Base-by-base conservation (phyloP, 2,888 invertebrate species). In the Caradrina kadenii region DNA sequence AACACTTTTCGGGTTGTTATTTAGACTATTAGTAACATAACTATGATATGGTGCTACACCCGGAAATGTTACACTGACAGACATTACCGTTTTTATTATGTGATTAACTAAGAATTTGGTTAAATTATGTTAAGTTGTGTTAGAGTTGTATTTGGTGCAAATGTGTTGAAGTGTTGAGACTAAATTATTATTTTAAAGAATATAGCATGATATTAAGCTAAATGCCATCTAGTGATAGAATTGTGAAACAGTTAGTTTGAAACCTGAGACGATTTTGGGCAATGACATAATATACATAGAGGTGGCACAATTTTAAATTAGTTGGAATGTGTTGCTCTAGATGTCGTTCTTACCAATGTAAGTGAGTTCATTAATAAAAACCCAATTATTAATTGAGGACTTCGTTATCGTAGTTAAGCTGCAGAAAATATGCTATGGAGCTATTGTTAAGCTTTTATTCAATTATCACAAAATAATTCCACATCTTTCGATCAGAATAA, bases 11-110 rank as follows among this genome's bases (percentile, higher is more conserved):
- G 42, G 45, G 64, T 55, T 67, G 58, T 74, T 73, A 63, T 65
- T 75, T 63, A 35, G 53, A 56, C 59, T 48, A 71, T 78, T 79
- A 79, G 31, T 66, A 49, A 73, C 15, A 67, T n/a, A n/a, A n/a
- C n/a, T 60, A 71, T 77, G n/a, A 69, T 76, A 19, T 42, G 42
- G 50, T 62, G 55, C 54, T 19, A 76, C 50, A 71, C 52, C 61
- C 54, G 76, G 76, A 76, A 77, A 73, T 68, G 70, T 62, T 68
- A 17, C n/a, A 63, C 71, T 79, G 73, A 49, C 39, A 73, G 69
- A 74, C 81, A 66, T 76, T 84, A 80, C 83, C 62, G 83, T 78
- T 79, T 67, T 69, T 67, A 74, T 70, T 59, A 65, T 22, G 49
- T 60, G 39, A 63, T 65, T 70, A 62, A 42, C 26, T 48, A 52